Base-by-base conservation (phyloP, 2,797 vertebrate genomes). In the Nannoperca obscura region DNA sequence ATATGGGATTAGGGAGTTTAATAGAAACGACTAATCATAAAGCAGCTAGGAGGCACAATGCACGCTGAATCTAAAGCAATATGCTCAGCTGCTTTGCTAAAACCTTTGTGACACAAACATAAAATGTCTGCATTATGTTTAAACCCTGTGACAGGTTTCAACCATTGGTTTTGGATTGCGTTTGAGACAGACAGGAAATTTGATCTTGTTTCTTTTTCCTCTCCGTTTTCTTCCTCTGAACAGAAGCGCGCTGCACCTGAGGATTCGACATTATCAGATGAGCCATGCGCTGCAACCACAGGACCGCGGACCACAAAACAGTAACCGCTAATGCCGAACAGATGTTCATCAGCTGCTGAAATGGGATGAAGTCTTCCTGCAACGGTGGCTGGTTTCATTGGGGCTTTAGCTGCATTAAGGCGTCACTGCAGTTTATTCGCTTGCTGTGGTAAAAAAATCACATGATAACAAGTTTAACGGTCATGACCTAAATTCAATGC, bases 291-390 rank as follows among this genome's bases (percentile, higher is more conserved):
- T 55, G 83, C 66, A 74, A 76, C 81, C 82, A 69, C 77, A 76
- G 73, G 79, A 88, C 82, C 89, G 73, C 82, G 44, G 74, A 84
- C 89, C 89, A 80, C 89, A 86, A 74, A 73, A 70, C 84, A 75
- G 84, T 15, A 78, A 80, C 84, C 84, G 17, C 88, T 93, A 91
- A 92, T 82, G 86, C 88, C 79, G 81, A 91, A 87, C 93, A 93
- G 91, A 93, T 94, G 92, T 92, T 92, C 81, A 76, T 93, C 91
- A 88, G 91, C 87, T 87, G 89, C 75, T 50, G 76, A 82, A 85
- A 86, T 24, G 68, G 78, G 81, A 88, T 82, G 86, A 88, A 80
- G 74, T 82, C 80, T 63, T 85, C 59, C 87, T 24, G 55, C 83
- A 44, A 44, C 7, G 58, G 79, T 75, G 74, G 79, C 84, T 85